Evolutionary conservation across 2,113 vertebrate genomes (phyloP).

Genomic region (Odontophorus gujanensis): DNA sequence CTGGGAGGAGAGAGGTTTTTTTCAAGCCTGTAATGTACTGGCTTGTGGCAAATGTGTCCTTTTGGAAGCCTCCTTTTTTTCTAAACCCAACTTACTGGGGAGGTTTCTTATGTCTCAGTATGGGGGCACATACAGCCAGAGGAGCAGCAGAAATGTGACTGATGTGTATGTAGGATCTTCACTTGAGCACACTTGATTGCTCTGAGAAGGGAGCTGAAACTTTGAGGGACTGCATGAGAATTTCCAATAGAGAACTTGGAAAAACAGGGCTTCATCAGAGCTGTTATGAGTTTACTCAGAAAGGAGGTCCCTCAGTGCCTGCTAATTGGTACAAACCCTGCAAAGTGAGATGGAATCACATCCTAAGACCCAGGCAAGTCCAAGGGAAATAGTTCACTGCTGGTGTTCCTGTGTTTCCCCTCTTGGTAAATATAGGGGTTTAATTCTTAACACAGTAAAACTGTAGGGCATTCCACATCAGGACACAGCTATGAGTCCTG

Average conservation of each 20-base stretch:
- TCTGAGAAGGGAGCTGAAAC: not conserved
- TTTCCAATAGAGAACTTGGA: not conserved
- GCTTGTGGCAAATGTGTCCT: not conserved
- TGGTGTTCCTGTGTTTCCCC: not conserved
- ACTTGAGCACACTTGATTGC: not conserved
- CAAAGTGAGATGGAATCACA: constrained; percentile 21
- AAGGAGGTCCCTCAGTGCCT: not conserved
- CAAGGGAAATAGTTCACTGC: not conserved
- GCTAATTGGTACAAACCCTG: constrained; percentile 22
- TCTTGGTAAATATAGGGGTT: constrained; percentile 1
- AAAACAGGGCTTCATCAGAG: not conserved
- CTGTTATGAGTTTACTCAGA: not conserved
- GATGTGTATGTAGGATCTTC: not conserved
- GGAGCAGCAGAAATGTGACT: not conserved
- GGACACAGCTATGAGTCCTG: constrained; percentile 18
- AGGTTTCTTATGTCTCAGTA: not conserved
- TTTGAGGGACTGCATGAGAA: not conserved
- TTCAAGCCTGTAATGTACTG: accelerated
- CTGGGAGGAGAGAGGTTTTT: not conserved
- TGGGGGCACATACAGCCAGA: not conserved
- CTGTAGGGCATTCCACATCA: not conserved
- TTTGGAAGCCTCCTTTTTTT: not conserved
- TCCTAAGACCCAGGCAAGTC: not conserved
- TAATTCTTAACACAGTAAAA: constrained; percentile 13
- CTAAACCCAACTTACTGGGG: not conserved